phyloP scores from a whole-genome alignment of 30 jellyfish, hydroid and myxozoan species.

The Aurelia aurita region DNA sequence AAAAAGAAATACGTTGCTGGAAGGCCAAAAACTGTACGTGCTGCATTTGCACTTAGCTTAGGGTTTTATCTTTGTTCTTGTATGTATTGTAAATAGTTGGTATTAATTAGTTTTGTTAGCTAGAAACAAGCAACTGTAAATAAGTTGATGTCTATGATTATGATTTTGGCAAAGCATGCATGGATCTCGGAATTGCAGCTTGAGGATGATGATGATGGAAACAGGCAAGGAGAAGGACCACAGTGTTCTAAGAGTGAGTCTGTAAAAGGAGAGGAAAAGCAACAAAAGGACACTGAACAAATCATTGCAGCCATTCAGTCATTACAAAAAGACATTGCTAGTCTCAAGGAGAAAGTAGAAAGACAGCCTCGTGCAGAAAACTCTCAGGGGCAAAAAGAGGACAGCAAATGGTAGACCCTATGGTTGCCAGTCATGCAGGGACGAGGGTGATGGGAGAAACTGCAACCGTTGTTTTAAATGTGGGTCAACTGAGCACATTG shows the following conservation, averaged over 20 bases:
- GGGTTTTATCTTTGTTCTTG: no score
- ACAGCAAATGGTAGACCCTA: neutral
- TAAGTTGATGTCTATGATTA: no score
- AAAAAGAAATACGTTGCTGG: no score
- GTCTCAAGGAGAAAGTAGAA: conserved; percentile 13
- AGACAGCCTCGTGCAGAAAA: neutral
- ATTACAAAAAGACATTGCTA: conserved; percentile 29
- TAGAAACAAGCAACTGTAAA: no score
- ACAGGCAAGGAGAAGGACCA: conserved; percentile 4
- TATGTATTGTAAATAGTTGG: no score
- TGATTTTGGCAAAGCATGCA: conserved; percentile 2
- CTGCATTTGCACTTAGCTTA: no score
- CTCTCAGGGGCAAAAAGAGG: conserved; percentile 3
- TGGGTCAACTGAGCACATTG: no score
- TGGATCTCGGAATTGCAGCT: neutral
- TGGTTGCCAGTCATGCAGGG: conserved; percentile 31
- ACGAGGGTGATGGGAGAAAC: conserved; percentile 25
- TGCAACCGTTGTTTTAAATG: conserved; percentile 45
- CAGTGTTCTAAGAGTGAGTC: no score
- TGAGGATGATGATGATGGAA: neutral
- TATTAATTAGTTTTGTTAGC: no score
- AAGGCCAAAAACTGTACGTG: no score
- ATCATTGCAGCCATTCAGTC: conserved; percentile 41
- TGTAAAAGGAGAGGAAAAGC: no score
- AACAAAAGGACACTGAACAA: neutral